Evolutionary conservation across 2,113 vertebrate genomes (phyloP).

Genomic region (Geothlypis trichas): DNA sequence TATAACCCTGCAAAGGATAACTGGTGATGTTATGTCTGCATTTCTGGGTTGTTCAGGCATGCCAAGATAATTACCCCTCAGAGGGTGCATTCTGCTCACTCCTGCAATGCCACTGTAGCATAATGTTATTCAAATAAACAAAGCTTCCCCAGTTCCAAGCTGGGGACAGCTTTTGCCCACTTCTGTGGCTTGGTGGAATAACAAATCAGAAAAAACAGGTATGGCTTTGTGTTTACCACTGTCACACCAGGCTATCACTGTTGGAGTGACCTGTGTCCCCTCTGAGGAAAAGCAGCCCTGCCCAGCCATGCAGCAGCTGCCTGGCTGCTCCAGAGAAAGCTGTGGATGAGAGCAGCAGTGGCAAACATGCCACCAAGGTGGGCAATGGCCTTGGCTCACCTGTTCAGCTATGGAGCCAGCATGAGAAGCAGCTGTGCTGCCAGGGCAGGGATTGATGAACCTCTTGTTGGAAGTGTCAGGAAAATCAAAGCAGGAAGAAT

Average conservation of each 20-base stretch:
- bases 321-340: not conserved
- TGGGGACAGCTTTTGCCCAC: not conserved
- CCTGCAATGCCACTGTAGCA: not conserved
- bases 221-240: not conserved
- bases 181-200: not conserved
- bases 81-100: not conserved
- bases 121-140: not conserved
- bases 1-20: not conserved
- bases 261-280: not conserved
- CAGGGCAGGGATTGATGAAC: not conserved
- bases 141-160: not conserved
- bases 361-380: not conserved
- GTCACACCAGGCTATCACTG: accelerated
- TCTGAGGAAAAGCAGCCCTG: not conserved
- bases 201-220: not conserved
- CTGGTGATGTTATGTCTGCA: not conserved
- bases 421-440: not conserved
- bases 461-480: not conserved
- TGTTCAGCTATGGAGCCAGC: not conserved
- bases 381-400: not conserved
- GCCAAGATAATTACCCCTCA: not conserved
- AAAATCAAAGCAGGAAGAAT: not conserved
- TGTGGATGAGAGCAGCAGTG: not conserved
- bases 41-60: not conserved
- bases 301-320: not conserved